Percentiles rank a stretch among this genome's conserved stretches.
Evolutionary conservation across 1,140 invertebrate species (phyloP).

Genomic region (Caenorhabditis inopinata): DNA sequence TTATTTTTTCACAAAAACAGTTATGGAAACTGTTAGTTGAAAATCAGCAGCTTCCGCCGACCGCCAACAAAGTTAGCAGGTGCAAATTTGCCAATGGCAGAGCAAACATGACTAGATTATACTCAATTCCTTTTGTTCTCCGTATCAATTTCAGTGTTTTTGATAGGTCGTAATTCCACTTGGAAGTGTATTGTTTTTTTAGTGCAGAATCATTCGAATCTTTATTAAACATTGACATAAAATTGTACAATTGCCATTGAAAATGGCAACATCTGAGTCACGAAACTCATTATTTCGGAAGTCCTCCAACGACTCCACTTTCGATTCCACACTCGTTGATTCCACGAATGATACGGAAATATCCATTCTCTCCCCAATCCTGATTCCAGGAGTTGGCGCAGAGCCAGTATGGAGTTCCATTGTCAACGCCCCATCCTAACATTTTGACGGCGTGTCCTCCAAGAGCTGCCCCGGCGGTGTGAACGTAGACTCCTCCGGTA

Average conservation of each 20-base stretch:
- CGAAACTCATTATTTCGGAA: background rate
- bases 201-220: background rate
- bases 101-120: too few relatives aligned
- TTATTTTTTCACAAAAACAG: too few relatives aligned
- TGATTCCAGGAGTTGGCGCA: conserved; percentile 88
- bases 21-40: too few relatives aligned
- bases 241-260: conserved; percentile 1
- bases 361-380: conserved; percentile 80
- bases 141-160: too few relatives aligned
- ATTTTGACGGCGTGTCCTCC: conserved; percentile 85
- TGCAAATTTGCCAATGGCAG: too few relatives aligned
- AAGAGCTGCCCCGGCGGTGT: conserved; percentile 74
- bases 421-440: conserved; percentile 80
- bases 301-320: conserved; percentile 74
- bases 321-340: conserved; percentile 77
- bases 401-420: conserved; percentile 78
- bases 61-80: too few relatives aligned
- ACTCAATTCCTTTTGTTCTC: too few relatives aligned
- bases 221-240: background rate
- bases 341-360: conserved; percentile 83
- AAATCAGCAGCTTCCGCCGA: too few relatives aligned
- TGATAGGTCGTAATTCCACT: too few relatives aligned
- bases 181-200: too few relatives aligned
- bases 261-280: background rate
- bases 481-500: conserved; percentile 84